Base-by-base conservation (phyloP, 2,113 vertebrate genomes). In the Mastomys coucha region DNA sequence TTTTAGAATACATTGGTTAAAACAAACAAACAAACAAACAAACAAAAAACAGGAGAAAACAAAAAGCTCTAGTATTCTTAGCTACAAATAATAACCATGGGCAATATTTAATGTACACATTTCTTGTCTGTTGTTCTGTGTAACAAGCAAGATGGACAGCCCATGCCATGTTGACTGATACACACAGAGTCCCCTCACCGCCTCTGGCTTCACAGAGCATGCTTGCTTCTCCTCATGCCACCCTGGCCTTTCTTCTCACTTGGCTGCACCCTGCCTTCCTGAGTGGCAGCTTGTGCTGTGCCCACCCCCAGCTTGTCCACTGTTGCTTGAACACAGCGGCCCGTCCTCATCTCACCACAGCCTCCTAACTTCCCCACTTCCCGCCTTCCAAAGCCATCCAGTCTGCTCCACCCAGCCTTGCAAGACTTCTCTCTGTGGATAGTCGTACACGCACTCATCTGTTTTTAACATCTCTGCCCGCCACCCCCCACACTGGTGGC, bases 181-280 rank as follows among this genome's bases (percentile, higher is more conserved):
- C 0, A 1, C 17, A 39, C 45, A 31, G 65, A 67, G 33, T 12
- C 5, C 16, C 63, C 67, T n/a, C 4, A 11, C 49, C 24, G 28
- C 13, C 33, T 45, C 28, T 72, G 91, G 5, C 69, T 5, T 31
- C 2, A 0, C 9, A 2, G 13, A 13, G 22, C 11, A 7, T 86
- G 51, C 20, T 17, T 28, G 2, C 1, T 5, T 86, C 72, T 69
- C 4, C 5, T 5, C 0, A 16, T n/a, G 9, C 39, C 4, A 39
- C 5, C 2, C 9, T 14, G 60, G 7, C 26, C 16, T 56, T 80
- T 39, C 17, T 58, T 84, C 80, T 42, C n/a, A 45, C 11, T 28
- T 20, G 1, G 10, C 42, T 4, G 11, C 11, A 2, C n/a, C 14
- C 1, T 0, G 1, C 19, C 49, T 9, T 11, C 53, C n/a, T 12